Evolutionary conservation across 1,140 invertebrate species (phyloP), one percentile per base, ranked within the genome.

Genomic region (Marisa cornuarietis): DNA sequence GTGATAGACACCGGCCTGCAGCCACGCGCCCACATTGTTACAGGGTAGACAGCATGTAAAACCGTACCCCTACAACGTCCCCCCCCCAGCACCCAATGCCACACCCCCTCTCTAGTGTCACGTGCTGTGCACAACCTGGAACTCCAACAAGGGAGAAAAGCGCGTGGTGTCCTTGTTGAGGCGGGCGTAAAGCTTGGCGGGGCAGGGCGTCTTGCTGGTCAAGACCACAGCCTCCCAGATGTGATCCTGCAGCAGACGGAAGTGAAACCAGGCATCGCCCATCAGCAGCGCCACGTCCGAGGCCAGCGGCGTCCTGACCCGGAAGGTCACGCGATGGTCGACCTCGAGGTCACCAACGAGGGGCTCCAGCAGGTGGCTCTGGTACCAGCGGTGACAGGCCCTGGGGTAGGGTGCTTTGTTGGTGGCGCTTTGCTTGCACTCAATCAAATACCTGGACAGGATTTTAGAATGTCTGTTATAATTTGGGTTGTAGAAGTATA

Each of bases 361-460:
- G 14, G 90, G 90, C 80, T 90, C 89, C 24, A 90, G 78, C 26
- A 91, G 76, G 20, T 84, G 85, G 51, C 89, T 87, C 72, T 87
- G 83, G 49, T 84, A 85, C 89, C 88, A 91, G 49, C 89, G 83
- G 69, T 87, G 89, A 76, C 89, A 90, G 8, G 90, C 87, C n/a
- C 86, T 65, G 5, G 90, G 90, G 24, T 90, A 84, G 7, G 87
- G 85, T 2, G 84, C 79, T 31, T 89, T 86, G 78, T 88, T 85
- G 77, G 85, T 87, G 9, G 85, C 85, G 18, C 86, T 82, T 62
- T 86, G 85, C 77, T 85, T 84, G 73, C 89, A 89, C 72, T 90
- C 87, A 24, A 91, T 85, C 24, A 91, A 79, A 58, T 90, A 90
- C 66, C 88, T 77, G 65, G 0, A 76, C 14, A 16, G 24, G 26